A percentile compares a stretch with the other conserved stretches of the same genome.
phyloP scores from a whole-genome alignment of 2,888 invertebrate species.

The Oscheius onirici region DNA sequence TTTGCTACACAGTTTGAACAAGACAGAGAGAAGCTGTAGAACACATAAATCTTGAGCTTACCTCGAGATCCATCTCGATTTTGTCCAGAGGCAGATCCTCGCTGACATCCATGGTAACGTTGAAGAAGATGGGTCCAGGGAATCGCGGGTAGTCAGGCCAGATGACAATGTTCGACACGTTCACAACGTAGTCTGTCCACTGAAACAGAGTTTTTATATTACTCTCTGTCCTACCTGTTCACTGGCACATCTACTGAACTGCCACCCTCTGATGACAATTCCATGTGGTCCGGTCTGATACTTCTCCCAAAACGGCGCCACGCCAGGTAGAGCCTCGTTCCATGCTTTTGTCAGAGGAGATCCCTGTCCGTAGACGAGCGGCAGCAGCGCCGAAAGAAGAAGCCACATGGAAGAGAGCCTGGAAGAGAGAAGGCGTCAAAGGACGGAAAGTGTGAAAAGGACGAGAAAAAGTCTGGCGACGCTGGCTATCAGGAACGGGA shows the following conservation, averaged over 20 bases:
- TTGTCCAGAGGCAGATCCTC: constrained; percentile 70
- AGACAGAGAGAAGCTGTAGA: too few species aligned
- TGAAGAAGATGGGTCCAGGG: constrained; percentile 72
- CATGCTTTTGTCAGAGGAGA: constrained; percentile 63
- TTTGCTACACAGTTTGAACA: too few species aligned
- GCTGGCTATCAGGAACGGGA: too few species aligned
- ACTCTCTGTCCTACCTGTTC: constrained; percentile 58
- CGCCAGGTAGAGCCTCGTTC: constrained; percentile 70
- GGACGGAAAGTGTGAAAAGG: not conserved
- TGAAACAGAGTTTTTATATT: constrained; percentile 36
- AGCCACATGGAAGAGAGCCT: constrained; percentile 7
- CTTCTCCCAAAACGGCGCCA: constrained; percentile 71
- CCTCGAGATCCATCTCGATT: constrained; percentile 71
- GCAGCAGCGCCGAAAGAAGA: constrained; percentile 18
- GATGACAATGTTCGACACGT: constrained; percentile 71
- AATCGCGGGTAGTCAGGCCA: constrained; percentile 72
- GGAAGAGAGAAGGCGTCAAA: not conserved
- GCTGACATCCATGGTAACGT: constrained; percentile 70
- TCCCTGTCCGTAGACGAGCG: constrained; percentile 26
- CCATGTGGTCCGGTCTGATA: constrained; percentile 70
- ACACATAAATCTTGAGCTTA: constrained; percentile 24
- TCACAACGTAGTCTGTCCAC: constrained; percentile 71
- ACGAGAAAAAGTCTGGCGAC: not conserved
- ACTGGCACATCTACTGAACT: constrained; percentile 70
- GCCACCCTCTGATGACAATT: constrained; percentile 71